These are phyloP conservation scores for cattle (Bos taurus) DNA, from an alignment of 2,113 vertebrate genomes.

Conservation along the genomic window DNA sequence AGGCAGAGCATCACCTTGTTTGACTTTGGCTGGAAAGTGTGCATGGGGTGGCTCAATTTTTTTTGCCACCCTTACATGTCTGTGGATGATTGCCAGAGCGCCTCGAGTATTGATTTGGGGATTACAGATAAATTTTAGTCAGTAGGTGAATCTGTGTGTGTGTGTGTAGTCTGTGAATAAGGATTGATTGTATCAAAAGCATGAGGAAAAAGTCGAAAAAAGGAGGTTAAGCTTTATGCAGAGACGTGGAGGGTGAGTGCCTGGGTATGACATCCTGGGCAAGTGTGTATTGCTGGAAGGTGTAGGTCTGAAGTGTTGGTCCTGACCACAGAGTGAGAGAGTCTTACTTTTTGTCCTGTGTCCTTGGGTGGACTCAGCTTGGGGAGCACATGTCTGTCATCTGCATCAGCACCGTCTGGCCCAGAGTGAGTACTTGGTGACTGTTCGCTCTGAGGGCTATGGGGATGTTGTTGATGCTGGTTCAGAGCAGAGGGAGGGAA, in stretches of 20 bases:
- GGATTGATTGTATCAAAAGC: background rate
- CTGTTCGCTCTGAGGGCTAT: background rate
- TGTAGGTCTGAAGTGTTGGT: background rate
- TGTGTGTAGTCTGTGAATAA: background rate
- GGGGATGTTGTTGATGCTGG: background rate
- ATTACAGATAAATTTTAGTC: background rate
- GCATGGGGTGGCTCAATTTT: background rate
- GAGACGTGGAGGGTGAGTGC: background rate
- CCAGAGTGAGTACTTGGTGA: background rate
- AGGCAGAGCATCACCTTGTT: background rate
- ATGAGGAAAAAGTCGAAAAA: background rate
- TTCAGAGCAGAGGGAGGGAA: background rate
- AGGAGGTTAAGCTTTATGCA: background rate
- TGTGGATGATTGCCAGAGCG: background rate
- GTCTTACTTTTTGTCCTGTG: background rate
- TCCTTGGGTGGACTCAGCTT: background rate
- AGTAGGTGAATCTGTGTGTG: background rate
- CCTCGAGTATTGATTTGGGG: background rate
- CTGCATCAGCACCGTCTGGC: background rate
- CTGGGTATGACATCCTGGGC: background rate
- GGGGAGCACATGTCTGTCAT: background rate
- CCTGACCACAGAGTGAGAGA: accelerated
- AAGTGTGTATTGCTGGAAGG: background rate
- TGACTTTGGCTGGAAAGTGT: background rate
- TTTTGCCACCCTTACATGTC: background rate